Conservation (phyloP, 2,113 vertebrate species). For the Tetrax tetrax region DNA sequence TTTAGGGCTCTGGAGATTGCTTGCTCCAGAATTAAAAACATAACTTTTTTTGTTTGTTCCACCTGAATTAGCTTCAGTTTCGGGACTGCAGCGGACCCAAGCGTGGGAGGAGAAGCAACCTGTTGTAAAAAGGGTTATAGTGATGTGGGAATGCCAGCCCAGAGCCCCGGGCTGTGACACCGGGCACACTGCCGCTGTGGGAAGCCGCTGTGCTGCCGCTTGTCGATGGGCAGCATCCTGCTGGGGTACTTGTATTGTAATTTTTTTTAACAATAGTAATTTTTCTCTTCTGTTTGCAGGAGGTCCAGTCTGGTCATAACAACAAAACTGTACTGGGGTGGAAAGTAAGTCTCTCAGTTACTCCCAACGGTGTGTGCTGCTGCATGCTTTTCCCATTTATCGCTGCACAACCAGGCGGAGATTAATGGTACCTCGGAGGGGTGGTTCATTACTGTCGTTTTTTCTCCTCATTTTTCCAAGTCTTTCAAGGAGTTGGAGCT, state of each 20-base stretch:
- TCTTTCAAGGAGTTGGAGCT: not conserved
- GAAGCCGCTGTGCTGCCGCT: fast-evolving
- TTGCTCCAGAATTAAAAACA: not conserved
- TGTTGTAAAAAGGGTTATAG: no score
- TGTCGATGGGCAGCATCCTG: not conserved
- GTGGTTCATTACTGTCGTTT: fast-evolving
- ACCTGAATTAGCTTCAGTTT: not conserved
- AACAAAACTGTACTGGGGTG: slow-evolving; percentile 98
- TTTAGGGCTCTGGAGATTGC: not conserved
- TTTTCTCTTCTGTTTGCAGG: slow-evolving; percentile 71
- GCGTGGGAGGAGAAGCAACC: not conserved
- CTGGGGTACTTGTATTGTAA: fast-evolving
- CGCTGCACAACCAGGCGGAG: fast-evolving
- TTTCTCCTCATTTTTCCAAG: not conserved
- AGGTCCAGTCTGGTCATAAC: slow-evolving; percentile 97
- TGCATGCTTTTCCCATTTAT: not conserved
- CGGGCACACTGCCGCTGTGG: fast-evolving
- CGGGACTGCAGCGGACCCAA: no score
- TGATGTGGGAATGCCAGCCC: fast-evolving
- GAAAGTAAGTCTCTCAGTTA: slow-evolving; percentile 87
- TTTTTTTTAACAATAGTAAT: no score
- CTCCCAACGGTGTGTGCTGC: not conserved
- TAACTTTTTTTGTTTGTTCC: not conserved
- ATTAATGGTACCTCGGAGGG: fast-evolving
- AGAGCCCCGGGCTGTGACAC: not conserved